These are phyloP conservation scores for Sarcophaga bullata DNA, from an alignment of 1,140 invertebrate species.

Conservation along the genomic window DNA sequence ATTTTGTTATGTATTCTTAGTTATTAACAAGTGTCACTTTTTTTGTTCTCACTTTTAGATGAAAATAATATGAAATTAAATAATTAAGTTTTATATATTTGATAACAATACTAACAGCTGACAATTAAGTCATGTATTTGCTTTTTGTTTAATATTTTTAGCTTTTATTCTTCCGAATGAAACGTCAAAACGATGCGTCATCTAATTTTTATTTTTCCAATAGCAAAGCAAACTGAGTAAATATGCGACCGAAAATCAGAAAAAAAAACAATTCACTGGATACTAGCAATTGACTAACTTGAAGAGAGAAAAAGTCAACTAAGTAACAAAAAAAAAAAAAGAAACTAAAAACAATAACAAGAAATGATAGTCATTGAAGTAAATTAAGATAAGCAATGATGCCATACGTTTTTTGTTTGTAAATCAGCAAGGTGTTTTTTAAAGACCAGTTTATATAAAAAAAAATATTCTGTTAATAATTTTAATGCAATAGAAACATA, in stretches of 20 bases:
- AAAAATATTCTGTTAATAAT: too few relatives aligned
- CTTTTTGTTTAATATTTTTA: not conserved
- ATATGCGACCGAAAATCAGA: not conserved
- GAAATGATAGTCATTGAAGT: not conserved
- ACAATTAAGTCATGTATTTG: not conserved
- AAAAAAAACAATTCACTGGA: slow-evolving; percentile 16
- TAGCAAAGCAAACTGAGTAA: slow-evolving; percentile 17
- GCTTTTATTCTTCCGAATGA: not conserved
- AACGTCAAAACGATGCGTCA: slow-evolving; percentile 40
- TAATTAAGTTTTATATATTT: not conserved
- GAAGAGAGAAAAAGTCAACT: slow-evolving; percentile 1
- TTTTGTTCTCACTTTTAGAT: too few relatives aligned
- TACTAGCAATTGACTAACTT: slow-evolving; percentile 5
- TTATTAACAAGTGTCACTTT: too few relatives aligned
- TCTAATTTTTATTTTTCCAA: slow-evolving; percentile 25
- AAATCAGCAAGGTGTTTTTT: too few relatives aligned
- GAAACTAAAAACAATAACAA: slow-evolving; percentile 6
- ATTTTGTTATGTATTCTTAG: too few relatives aligned
- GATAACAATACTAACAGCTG: not conserved
- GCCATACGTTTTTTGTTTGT: too few relatives aligned
- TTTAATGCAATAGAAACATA: too few relatives aligned
- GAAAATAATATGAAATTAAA: not conserved
- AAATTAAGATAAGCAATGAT: too few relatives aligned
- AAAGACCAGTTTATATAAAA: too few relatives aligned
- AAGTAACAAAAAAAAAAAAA: not conserved